Evolutionary conservation across 2,113 vertebrate genomes (phyloP), one percentile per base, ranked within the genome.

Genomic region (Accipiter virgatus): DNA sequence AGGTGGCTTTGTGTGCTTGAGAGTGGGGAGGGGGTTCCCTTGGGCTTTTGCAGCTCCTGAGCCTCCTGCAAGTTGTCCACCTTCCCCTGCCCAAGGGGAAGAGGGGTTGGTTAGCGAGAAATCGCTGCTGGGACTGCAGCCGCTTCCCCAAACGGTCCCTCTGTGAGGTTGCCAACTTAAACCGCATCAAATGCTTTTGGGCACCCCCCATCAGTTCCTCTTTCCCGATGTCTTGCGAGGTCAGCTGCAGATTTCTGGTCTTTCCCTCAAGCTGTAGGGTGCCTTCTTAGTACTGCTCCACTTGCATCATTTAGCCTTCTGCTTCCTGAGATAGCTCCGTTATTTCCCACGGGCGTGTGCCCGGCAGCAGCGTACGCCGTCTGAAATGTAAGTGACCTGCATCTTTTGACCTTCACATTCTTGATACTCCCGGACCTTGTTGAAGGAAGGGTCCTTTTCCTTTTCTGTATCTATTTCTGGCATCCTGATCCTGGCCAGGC

Each of bases 331-430:
- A 3, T 58, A 81, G 70, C 62, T 73, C 32, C 29, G 14, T 38
- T 50, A 19, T 38, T 86, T 80, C 71, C 36, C 38, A 7, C 6
- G 13, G 75, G 38, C 2, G 0, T 8, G 9, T 82, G 78, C 61
- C 63, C 0, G 0, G 48, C 32, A 74, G 56, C 47, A 11, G 32
- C 8, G 1, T 40, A 7, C n/a, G 7, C 34, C 0, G 0, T 36
- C 40, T 74, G 58, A 72, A 68, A 52, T 19, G 26, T 42, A 15
- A 88, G 68, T 56, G 81, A 80, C 84, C 50, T 53, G 78, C 1
- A 1, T 48, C 86, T 90, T 55, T 82, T 75, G 62, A 81, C 67
- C 56, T 45, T 61, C 52, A 31, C 8, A 0, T 25, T 81, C 74
- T 43, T 50, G 56, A 47, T 79, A 18, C 14, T 47, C 40, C 7